Base-by-base conservation (phyloP, 2,888 invertebrate genomes). In the Acanthosoma haemorrhoidale region DNA sequence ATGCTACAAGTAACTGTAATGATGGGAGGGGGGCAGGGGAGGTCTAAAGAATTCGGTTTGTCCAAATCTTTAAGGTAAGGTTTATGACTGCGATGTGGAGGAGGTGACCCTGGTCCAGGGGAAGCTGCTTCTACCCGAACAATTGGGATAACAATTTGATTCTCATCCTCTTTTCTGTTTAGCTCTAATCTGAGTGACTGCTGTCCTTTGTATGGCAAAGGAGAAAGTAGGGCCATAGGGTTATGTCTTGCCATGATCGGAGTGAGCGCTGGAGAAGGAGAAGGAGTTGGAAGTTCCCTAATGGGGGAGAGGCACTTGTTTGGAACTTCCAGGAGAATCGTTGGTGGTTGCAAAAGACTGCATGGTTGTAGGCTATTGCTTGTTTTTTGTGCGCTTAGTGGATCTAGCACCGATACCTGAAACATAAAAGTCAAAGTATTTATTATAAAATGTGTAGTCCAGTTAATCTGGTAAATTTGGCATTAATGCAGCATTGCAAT, bases 261-360 rank as follows among this genome's bases (percentile, higher is more conserved):
- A 0, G 89, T 88, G 13, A 88, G 83, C 15, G 88, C 83, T 3
- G 88, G 89, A 4, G 90, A 89, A 21, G 80, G 80, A 15, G 78
- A 74, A 3, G 81, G 81, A 0, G 81, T 81, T 3, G 90, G 90
- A 75, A 90, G 83, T 80, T 90, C 90, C 74, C 88, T 83, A 74
- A 91, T 91, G 0, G 91, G 91, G 64, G 90, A 90, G 74, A 91
- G 84, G 82, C 90, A 91, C 80, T 89, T 89, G 78, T 87, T 88
- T 76, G 91, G 90, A 75, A 90, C 88, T 83, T 91, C 91, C 68
- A 91, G 83, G 32, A 90, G 83, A 75, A 91, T 90, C 39, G 88
- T 88, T 38, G 90, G 89, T 69, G 89, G 88, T 78, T 89, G 88
- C 41, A 88, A 82, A 78, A 86, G 88, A 77, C 85, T 84, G 69